Evolutionary conservation across 2,888 invertebrate species (phyloP).

Genomic region (Acrobasis repandana): DNA sequence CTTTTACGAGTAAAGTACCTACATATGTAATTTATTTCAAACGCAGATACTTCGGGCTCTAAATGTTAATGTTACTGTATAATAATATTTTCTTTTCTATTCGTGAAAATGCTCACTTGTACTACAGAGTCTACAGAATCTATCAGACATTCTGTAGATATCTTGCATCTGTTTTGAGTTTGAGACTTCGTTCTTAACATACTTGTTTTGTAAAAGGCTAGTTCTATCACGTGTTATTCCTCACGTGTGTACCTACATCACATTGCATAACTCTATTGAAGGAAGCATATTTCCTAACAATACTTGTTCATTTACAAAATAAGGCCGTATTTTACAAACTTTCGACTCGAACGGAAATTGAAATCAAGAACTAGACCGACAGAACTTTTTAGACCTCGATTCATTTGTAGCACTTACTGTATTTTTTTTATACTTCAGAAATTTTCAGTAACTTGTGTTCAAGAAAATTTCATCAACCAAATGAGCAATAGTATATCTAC

Average conservation of each 20-base stretch:
- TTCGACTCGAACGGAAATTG: constrained; percentile 36
- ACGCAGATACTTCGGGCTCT: too few species aligned
- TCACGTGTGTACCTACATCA: neutral
- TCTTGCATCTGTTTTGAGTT: too few species aligned
- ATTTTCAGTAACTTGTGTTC: neutral
- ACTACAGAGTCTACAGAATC: too few species aligned
- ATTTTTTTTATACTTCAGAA: neutral
- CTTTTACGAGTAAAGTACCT: too few species aligned
- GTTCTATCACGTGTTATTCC: neutral
- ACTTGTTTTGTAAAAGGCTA: constrained; percentile 4
- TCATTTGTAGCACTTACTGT: neutral
- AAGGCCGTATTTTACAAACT: constrained; percentile 48
- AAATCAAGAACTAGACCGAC: constrained; percentile 1
- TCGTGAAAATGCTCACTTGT: too few species aligned
- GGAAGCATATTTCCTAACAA: constrained; percentile 22
- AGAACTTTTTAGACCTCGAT: constrained; percentile 4
- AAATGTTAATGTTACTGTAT: too few species aligned
- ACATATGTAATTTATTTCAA: too few species aligned
- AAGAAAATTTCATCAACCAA: neutral
- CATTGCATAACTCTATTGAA: constrained; percentile 38
- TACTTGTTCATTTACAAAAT: constrained; percentile 27
- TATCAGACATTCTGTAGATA: too few species aligned
- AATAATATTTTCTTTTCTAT: too few species aligned
- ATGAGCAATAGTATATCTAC: neutral
- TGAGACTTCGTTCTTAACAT: neutral